Conservation (phyloP, 2,797 vertebrate genomes). For the Myioborus miniatus region DNA sequence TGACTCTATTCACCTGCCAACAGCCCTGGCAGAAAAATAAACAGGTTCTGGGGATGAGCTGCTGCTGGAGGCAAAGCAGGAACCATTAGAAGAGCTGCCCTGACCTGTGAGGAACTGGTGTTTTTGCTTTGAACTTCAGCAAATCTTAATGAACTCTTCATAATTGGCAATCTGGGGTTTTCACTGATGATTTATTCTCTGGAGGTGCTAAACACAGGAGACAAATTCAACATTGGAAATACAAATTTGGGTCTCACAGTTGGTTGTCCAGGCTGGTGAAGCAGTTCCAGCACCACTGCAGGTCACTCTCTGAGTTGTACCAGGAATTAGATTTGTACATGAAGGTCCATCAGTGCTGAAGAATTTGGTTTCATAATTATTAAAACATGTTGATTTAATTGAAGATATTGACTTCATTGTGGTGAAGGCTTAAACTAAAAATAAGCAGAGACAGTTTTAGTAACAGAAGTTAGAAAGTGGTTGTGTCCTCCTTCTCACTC, state of each 20-base stretch:
- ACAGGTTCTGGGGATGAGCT: slow-evolving; percentile 52
- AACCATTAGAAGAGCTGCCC: slow-evolving; percentile 55
- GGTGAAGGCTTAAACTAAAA: not conserved
- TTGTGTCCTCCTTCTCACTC: not conserved
- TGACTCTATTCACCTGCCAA: slow-evolving; percentile 60
- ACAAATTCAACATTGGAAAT: not conserved
- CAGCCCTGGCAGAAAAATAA: slow-evolving; percentile 58
- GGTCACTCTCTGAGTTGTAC: not conserved
- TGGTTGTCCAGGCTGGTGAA: not conserved
- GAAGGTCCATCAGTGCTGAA: not conserved
- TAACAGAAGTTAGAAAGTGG: not conserved
- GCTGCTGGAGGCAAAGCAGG: slow-evolving; percentile 64
- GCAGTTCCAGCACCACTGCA: not conserved
- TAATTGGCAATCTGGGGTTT: slow-evolving; percentile 1
- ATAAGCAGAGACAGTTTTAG: not conserved
- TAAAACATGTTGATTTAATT: not conserved
- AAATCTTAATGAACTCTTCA: slow-evolving; percentile 53
- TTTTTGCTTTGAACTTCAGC: slow-evolving; percentile 56
- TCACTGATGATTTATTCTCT: not conserved
- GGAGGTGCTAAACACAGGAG: not conserved
- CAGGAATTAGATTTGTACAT: not conserved
- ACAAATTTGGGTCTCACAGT: not conserved
- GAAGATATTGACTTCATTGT: not conserved
- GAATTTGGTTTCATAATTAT: not conserved
- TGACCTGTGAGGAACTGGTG: slow-evolving; percentile 45